phyloP scores from a whole-genome alignment of 2,113 vertebrate genomes.

The Hiodon alosoides region DNA sequence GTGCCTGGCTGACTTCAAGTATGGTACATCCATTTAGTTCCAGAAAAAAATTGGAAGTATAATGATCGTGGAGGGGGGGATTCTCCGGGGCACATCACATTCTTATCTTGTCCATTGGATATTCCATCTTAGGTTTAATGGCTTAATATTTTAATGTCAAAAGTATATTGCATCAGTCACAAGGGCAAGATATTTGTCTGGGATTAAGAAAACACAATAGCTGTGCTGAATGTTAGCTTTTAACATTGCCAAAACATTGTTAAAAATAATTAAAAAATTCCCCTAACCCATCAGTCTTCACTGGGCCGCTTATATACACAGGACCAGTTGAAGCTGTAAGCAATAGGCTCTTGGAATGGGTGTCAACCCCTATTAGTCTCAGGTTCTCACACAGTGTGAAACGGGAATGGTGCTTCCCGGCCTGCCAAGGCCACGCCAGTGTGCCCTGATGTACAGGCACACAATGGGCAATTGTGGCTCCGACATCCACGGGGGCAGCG shows the following conservation, averaged over 20 bases:
- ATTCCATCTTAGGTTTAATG: no score
- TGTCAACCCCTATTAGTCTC: constrained; percentile 52
- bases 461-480: background rate
- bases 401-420: constrained; percentile 53
- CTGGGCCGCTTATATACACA: constrained; percentile 39
- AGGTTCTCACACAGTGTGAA: constrained; percentile 57
- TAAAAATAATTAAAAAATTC: constrained; percentile 4
- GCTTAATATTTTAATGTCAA: no score
- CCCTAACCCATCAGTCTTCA: constrained; percentile 32
- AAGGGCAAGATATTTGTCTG: no score
- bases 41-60: background rate
- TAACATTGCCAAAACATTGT: background rate
- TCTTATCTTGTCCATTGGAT: no score
- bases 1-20: background rate
- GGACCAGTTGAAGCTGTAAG: constrained; percentile 46
- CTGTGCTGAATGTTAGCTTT: background rate
- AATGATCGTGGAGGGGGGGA: background rate
- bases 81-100: no score
- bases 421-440: constrained; percentile 32
- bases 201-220: no score
- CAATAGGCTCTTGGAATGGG: constrained; percentile 32
- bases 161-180: no score
- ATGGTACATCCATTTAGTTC: background rate
- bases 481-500: background rate
- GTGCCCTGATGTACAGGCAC: constrained; percentile 8